Evolutionary conservation across 2,113 vertebrate genomes (phyloP).

Genomic region (Crypturellus undulatus): DNA sequence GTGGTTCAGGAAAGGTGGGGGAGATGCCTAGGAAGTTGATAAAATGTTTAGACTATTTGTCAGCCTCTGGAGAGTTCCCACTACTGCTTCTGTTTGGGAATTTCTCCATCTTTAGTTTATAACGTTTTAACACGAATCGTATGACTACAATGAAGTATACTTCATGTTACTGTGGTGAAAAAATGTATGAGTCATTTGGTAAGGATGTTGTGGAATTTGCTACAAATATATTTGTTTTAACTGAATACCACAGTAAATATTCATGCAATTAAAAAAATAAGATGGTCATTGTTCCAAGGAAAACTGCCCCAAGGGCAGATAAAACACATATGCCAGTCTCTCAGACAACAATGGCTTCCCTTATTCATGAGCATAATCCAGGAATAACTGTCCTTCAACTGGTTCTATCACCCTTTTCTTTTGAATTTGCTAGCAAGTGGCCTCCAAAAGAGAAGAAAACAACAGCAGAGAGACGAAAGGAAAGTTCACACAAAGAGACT

Average conservation of each 20-base stretch:
- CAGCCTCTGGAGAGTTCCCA: constrained; percentile 45
- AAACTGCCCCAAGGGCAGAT: constrained; percentile 55
- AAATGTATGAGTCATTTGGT: constrained; percentile 29
- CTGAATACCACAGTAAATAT: constrained; percentile 72
- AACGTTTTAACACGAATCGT: constrained; percentile 29
- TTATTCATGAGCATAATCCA: constrained; percentile 29
- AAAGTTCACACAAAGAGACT: neutral
- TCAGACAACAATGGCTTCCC: constrained; percentile 51
- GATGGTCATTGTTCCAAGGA: constrained; percentile 59
- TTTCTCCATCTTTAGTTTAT: constrained; percentile 41
- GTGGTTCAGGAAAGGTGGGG: constrained; percentile 49
- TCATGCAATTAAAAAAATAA: constrained; percentile 54
- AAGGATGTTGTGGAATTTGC: constrained; percentile 62
- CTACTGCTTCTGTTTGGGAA: constrained; percentile 32
- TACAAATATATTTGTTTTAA: constrained; percentile 54
- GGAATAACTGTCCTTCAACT: constrained; percentile 59
- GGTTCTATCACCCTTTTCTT: constrained; percentile 17
- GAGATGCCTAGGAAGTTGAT: constrained; percentile 54
- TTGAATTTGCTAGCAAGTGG: constrained; percentile 21
- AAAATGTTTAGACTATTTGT: constrained; percentile 44
- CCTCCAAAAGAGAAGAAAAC: constrained; percentile 15
- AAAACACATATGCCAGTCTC: constrained; percentile 36
- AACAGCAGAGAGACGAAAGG: neutral
- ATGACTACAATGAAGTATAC: constrained; percentile 47
- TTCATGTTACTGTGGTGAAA: neutral